A percentile compares a stretch with the other conserved stretches of the same genome.
These are phyloP conservation scores for Drosophila monieri DNA, from an alignment of 2,888 invertebrate genomes.

Conservation along the genomic window DNA sequence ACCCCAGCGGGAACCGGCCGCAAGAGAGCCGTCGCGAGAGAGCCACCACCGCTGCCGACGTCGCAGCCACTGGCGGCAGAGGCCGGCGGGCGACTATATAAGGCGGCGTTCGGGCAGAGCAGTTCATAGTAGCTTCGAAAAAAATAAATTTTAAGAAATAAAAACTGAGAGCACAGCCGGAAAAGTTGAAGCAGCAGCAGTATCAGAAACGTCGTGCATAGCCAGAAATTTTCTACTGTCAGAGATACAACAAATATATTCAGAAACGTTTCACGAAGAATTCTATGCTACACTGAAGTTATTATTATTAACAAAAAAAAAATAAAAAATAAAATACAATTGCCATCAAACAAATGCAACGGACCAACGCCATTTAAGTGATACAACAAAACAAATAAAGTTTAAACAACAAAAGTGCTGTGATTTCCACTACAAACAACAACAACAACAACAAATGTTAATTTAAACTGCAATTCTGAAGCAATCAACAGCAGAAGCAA, in stretches of 20 bases:
- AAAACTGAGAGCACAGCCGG: conserved; percentile 19
- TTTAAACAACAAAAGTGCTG: conserved; percentile 73
- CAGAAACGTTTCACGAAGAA: conserved; percentile 70
- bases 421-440: conserved; percentile 79
- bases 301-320: conserved; percentile 49
- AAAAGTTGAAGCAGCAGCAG: conserved; percentile 33
- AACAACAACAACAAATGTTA: conserved; percentile 57
- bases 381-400: conserved; percentile 63
- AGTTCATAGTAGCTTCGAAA: conserved; percentile 75
- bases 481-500: conserved; percentile 60
- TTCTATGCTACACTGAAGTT: conserved; percentile 65
- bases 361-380: conserved; percentile 81
- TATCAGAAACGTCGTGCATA: conserved; percentile 49
- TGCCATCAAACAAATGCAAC: conserved; percentile 80
- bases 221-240: conserved; percentile 62
- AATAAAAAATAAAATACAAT: conserved; percentile 54
- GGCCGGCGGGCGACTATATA: conserved; percentile 65
- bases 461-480: conserved; percentile 59
- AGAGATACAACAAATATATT: conserved; percentile 43
- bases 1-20: conserved; percentile 34
- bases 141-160: conserved; percentile 20
- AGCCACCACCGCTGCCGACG: not conserved
- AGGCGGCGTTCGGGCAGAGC: conserved; percentile 43
- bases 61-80: conserved; percentile 4
- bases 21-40: conserved; percentile 32